Conservation (phyloP, 2,797 vertebrate genomes). For the Macropus fuliginosus region DNA sequence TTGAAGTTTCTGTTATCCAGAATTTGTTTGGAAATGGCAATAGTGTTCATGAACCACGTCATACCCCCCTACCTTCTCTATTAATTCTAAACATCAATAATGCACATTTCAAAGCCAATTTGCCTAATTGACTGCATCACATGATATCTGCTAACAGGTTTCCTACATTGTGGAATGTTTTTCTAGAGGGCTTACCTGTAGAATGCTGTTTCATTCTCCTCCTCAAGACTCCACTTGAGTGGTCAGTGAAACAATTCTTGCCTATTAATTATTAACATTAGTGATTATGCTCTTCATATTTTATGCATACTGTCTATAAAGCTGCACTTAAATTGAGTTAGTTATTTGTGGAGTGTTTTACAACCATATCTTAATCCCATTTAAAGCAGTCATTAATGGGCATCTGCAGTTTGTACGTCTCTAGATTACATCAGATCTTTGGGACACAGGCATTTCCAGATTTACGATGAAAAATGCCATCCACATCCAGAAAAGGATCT, state of each 20-base stretch:
- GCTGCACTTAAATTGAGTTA: not conserved
- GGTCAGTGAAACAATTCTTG: not conserved
- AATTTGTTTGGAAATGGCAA: conserved; percentile 54
- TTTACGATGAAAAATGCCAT: too few species aligned
- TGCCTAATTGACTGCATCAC: not conserved
- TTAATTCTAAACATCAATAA: not conserved
- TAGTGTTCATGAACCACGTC: not conserved
- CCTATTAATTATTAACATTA: not conserved
- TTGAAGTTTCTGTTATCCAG: not conserved
- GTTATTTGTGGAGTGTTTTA: not conserved
- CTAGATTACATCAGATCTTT: not conserved
- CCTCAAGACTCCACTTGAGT: not conserved
- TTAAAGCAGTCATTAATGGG: not conserved
- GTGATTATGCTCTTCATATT: not conserved
- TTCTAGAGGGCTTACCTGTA: too few species aligned
- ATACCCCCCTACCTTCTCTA: not conserved
- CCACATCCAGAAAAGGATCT: too few species aligned
- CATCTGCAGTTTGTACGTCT: not conserved
- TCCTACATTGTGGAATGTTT: not conserved
- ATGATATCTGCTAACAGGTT: rapidly evolving
- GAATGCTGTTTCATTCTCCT: not conserved
- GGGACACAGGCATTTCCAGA: not conserved
- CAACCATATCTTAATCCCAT: not conserved
- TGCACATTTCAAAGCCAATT: not conserved
- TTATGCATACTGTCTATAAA: conserved; percentile 16